These are phyloP conservation scores for Cryptotis parvus DNA, from an alignment of 2,113 vertebrate species.

Conservation along the genomic window DNA sequence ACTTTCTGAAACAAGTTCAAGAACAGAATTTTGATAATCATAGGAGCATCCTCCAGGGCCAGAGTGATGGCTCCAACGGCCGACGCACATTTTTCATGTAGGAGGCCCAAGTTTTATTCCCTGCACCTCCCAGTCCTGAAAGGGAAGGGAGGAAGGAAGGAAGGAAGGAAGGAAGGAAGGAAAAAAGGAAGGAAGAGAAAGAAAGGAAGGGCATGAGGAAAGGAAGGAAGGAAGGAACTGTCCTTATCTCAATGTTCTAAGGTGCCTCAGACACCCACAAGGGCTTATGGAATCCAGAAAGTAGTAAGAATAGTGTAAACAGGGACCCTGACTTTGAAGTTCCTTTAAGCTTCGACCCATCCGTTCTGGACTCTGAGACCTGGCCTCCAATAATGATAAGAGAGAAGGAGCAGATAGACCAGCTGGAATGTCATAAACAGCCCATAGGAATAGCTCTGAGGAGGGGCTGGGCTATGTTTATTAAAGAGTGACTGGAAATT, in stretches of 20 bases:
- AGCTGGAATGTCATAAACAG: background rate
- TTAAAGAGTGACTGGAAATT: background rate
- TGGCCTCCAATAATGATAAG: fast-evolving
- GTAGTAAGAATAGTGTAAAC: background rate
- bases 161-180: too few relatives aligned
- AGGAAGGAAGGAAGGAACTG: too few relatives aligned
- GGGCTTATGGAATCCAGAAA: background rate
- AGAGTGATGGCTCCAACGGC: too few relatives aligned
- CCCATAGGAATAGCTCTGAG: background rate
- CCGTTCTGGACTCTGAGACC: background rate
- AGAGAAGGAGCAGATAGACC: background rate
- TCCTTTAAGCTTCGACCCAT: background rate
- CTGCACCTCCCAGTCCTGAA: too few relatives aligned
- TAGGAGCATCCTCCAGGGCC: background rate
- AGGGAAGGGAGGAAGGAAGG: too few relatives aligned
- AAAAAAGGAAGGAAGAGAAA: too few relatives aligned
- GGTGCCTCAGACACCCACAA: background rate
- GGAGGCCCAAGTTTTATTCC: too few relatives aligned
- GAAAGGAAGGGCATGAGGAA: too few relatives aligned
- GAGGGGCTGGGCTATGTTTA: background rate
- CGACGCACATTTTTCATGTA: too few relatives aligned
- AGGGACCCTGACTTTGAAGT: background rate
- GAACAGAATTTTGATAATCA: background rate
- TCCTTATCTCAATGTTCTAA: background rate
- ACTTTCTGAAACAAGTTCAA: constrained; percentile 12